phyloP scores from a whole-genome alignment of 2,888 invertebrate species.

The Caenorhabditis drosophilae region DNA sequence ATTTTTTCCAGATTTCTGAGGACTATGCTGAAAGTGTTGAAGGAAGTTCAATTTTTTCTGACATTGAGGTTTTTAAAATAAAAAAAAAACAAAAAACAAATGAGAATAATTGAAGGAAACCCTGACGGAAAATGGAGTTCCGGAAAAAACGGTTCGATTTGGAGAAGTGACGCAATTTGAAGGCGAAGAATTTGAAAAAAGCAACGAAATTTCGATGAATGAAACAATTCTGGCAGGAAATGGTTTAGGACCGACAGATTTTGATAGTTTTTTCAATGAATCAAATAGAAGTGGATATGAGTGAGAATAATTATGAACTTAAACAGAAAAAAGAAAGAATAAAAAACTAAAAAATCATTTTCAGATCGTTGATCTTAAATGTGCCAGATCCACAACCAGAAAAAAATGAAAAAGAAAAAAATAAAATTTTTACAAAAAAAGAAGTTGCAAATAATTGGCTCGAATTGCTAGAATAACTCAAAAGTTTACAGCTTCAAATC shows the following conservation, averaged over 20 bases:
- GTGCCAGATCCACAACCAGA: neutral
- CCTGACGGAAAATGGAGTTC: neutral
- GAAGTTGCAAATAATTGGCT: neutral
- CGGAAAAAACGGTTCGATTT: neutral
- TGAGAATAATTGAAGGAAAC: too few relatives aligned
- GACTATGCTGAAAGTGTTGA: too few relatives aligned
- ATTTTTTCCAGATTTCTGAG: neutral
- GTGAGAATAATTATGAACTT: neutral
- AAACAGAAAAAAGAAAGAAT: neutral
- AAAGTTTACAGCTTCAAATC: neutral
- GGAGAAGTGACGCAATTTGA: neutral
- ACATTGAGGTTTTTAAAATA: neutral
- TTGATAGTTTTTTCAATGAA: neutral
- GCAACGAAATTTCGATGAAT: slow-evolving; percentile 1
- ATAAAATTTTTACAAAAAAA: neutral
- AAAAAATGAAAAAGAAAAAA: neutral
- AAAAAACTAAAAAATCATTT: neutral
- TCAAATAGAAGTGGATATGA: neutral
- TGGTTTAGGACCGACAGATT: too few relatives aligned
- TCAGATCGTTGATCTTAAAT: neutral
- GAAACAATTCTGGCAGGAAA: slow-evolving; percentile 11
- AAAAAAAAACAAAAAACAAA: too few relatives aligned
- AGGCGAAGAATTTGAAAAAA: neutral
- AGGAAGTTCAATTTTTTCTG: neutral
- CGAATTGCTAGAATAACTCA: slow-evolving; percentile 1